Conservation (phyloP, 1,140 invertebrate species). For the Brachionus rubens region DNA sequence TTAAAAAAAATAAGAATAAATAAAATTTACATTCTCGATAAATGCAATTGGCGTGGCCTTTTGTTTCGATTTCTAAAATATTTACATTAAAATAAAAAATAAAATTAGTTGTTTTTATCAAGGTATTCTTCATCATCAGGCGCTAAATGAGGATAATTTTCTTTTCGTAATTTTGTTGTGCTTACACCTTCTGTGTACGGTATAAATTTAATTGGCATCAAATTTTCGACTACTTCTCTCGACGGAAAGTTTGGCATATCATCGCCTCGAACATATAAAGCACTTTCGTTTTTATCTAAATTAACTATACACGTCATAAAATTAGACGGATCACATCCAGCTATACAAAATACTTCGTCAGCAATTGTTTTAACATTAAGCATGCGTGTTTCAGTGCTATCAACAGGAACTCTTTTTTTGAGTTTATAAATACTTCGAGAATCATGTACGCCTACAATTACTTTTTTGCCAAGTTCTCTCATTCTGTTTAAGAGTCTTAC, state of each 20-base stretch:
- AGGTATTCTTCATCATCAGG: conserved; percentile 40
- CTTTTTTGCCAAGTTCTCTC: conserved; percentile 53
- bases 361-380: conserved; percentile 55
- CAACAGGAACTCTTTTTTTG: conserved; percentile 55
- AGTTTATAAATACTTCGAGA: conserved; percentile 51
- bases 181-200: conserved; percentile 55
- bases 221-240: conserved; percentile 51
- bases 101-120: conserved; percentile 43
- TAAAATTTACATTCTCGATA: conserved; percentile 4
- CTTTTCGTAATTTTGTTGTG: conserved; percentile 53
- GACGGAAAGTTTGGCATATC: conserved; percentile 57
- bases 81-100: conserved; percentile 1
- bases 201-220: conserved; percentile 54
- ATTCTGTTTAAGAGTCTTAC: conserved; percentile 51
- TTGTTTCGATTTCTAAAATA: background rate
- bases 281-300: conserved; percentile 47
- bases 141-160: conserved; percentile 46
- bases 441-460: conserved; percentile 47
- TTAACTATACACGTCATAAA: conserved; percentile 53
- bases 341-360: conserved; percentile 55
- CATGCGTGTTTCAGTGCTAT: conserved; percentile 55
- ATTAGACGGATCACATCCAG: conserved; percentile 53
- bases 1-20: background rate
- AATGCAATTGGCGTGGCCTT: background rate
- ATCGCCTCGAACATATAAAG: conserved; percentile 55